Base-by-base conservation (phyloP, 2,113 vertebrate species). In the Gorsachius goisagi region DNA sequence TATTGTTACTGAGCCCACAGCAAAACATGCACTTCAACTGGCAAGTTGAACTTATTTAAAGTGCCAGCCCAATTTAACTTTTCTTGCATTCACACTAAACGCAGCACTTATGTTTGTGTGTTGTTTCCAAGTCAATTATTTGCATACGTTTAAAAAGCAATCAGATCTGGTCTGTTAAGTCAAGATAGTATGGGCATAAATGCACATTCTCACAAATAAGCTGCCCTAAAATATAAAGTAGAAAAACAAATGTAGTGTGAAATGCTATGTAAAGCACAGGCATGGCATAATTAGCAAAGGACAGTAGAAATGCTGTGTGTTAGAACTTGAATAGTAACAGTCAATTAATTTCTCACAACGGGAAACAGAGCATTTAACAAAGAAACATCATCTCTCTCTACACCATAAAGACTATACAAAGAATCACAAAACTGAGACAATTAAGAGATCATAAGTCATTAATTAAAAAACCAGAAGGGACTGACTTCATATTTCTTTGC, bases 301-400 rank as follows among this genome's bases (percentile, higher is more conserved):
- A 94, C 95, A 94, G 91, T 92, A 96, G 93, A 96, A 96, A 94
- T 96, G 55, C 76, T 96, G 37, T 97, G 97, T 97, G 87, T 95
- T 95, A 91, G 94, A 91, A 92, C 88, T 91, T 95, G 69, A 90
- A 95, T 91, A 95, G 93, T 93, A 97, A 97, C 92, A 97, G 94
- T 96, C 95, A 96, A 85, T 97, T 97, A 95, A 97, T 96, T 98
- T 96, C 86, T 97, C 90, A 94, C 87, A 97, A 97, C n/a, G 41
- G 95, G 94, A 97, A 97, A 95, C 85, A 96, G 92, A 95, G 71
- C 77, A 88, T 84, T 97, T 97, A 93, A 95, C 85, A 96, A 95
- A 94, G 86, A 93, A 93, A 95, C 85, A 92, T 95, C 76, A 82
- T 96, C 67, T 95, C 69, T 93, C 62, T 95, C 80, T 95, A 27